phyloP scores from a whole-genome alignment of 2,888 invertebrate genomes.

The Apamea sordens region DNA sequence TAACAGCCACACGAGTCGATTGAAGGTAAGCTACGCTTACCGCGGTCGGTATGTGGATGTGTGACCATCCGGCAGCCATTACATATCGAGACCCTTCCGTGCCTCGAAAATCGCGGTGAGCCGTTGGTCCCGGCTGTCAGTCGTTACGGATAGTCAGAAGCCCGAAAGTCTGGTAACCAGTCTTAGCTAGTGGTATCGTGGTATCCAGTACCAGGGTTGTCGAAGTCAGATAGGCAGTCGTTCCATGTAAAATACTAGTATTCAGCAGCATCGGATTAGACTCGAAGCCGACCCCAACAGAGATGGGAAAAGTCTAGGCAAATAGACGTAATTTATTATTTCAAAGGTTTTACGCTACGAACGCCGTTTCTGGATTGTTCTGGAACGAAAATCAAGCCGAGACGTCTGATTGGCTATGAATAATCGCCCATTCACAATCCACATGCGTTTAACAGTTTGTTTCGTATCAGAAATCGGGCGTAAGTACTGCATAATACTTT shows the following conservation, averaged over 20 bases:
- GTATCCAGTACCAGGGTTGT: neutral
- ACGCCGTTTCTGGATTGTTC: neutral
- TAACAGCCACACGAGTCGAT: too few relatives aligned
- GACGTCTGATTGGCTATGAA: neutral
- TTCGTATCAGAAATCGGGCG: neutral
- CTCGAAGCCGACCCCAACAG: neutral
- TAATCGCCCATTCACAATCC: too few relatives aligned
- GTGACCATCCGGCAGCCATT: too few relatives aligned
- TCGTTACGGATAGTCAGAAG: neutral
- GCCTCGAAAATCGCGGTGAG: neutral
- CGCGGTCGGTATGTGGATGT: too few relatives aligned
- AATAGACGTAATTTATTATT: neutral
- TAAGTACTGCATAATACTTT: neutral
- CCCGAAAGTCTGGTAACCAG: neutral
- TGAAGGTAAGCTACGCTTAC: too few relatives aligned
- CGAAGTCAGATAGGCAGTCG: neutral
- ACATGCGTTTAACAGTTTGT: too few relatives aligned
- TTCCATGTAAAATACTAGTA: neutral
- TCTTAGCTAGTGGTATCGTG: neutral
- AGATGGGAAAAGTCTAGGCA: neutral
- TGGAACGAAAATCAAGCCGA: neutral
- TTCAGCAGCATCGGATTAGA: too few relatives aligned
- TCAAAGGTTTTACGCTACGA: neutral
- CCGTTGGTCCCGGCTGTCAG: neutral
- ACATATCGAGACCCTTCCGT: neutral